A percentile compares a stretch with the other conserved stretches of the same genome.
These are phyloP conservation scores for Hoplias malabaricus DNA, from an alignment of 2,113 vertebrate species.

Conservation along the genomic window DNA sequence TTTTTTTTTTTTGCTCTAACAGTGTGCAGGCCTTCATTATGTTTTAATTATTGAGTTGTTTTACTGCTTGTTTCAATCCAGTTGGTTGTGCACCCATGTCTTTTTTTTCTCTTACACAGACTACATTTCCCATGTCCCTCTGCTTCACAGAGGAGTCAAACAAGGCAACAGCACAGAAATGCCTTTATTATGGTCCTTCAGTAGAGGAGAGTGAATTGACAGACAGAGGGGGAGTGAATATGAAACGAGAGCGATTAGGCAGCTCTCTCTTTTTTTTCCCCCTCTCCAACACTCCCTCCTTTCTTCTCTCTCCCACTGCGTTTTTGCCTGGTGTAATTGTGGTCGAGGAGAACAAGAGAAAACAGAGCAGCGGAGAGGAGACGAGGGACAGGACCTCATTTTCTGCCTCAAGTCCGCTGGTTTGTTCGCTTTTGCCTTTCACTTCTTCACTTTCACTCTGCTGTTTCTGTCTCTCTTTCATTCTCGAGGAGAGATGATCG, in stretches of 20 bases:
- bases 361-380: neutral
- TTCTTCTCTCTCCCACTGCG: neutral
- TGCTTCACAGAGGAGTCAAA: neutral
- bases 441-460: neutral
- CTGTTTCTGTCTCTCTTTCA: neutral
- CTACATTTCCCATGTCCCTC: neutral
- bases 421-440: constrained; percentile 2
- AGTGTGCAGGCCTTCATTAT: no score
- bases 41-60: no score
- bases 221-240: neutral
- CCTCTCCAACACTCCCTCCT: neutral
- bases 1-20: no score
- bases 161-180: neutral
- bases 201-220: neutral
- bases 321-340: neutral
- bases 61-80: no score
- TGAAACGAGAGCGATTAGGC: neutral
- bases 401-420: neutral
- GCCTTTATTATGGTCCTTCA: neutral
- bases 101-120: no score
- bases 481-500: constrained; percentile 9
- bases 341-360: neutral
- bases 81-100: no score
- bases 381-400: constrained; percentile 5
- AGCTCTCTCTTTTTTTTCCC: neutral